These are phyloP conservation scores for Melipona beecheii DNA, from an alignment of 2,888 invertebrate species.

Conservation along the genomic window DNA sequence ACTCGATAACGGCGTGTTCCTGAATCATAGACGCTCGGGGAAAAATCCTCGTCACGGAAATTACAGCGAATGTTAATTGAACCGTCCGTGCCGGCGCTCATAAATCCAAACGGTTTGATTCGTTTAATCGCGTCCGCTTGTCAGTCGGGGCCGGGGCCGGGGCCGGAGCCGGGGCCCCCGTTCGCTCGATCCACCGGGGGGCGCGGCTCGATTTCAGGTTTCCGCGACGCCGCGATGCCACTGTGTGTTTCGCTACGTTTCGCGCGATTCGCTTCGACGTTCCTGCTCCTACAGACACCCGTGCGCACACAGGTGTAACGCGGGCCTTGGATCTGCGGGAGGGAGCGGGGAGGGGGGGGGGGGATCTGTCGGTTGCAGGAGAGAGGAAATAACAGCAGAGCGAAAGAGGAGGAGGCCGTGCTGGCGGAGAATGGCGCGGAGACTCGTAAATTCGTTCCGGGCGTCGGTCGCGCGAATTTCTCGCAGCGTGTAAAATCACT, in stretches of 20 bases:
- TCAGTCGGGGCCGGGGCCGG: neutral
- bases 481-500: conserved; percentile 62
- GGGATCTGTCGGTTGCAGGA: conserved; percentile 9
- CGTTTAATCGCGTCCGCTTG: conserved; percentile 19
- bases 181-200: conserved; percentile 16
- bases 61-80: conserved; percentile 58
- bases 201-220: conserved; percentile 27
- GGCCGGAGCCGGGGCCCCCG: neutral
- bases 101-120: conserved; percentile 37
- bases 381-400: conserved; percentile 32
- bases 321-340: neutral
- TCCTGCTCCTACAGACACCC: too few relatives aligned
- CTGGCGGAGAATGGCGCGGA: conserved; percentile 27
- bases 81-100: conserved; percentile 37
- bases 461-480: conserved; percentile 59
- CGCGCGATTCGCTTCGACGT: neutral
- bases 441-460: conserved; percentile 61
- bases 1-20: conserved; percentile 68
- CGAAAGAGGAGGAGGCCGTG: neutral
- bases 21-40: conserved; percentile 37
- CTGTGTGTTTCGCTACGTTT: neutral
- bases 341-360: neutral
- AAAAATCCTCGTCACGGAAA: conserved; percentile 40
- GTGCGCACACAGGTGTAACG: neutral
- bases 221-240: conserved; percentile 2